Base-by-base conservation (phyloP, 2,888 invertebrate species). In the Chrysolina americana region DNA sequence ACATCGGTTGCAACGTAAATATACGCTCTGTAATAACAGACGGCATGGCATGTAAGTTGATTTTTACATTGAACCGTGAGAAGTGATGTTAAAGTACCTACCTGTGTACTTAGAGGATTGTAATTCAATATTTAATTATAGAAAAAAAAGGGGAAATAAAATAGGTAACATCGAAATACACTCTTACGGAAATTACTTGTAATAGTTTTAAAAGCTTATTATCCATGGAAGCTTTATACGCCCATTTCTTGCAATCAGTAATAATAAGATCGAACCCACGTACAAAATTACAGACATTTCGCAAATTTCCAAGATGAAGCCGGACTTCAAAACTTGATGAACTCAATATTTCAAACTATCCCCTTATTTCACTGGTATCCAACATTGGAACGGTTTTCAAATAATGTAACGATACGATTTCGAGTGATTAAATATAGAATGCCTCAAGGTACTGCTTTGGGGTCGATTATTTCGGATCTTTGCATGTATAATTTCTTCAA, bases 1-100 rank as follows among this genome's bases (percentile, higher is more conserved):
- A 53, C 53, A 53, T 53, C 53, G 21, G 53, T 53, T 53, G 21
- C 53, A 53, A 53, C 53, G 53, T 53, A 53, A 53, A 53, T 53
- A 53, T 53, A 53, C 13, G 11, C 53, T 53, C 17, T 53, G 53
- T 53, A 53, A 53, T 53, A 53, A 53, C 23, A 53, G 53, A 23
- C 53, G 13, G 19, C 19, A 44, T 15, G 44, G 19, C 19, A 44
- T 15, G 44, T 15, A 15, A 21, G 53, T 11, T 21, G 21, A 53
- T 53, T 53, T 53, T 53, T 53, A 53, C 21, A 21, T 53, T 21
- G 53, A 53, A 53, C 5, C 53, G 53, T 53, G 53, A 53, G 53
- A 53, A 53, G 53, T 53, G 11, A 53, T 21, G 9, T 53, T 53
- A 53, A 21, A 23, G 23, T 23, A 21, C 21, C 3, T 53, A 53